Base-by-base conservation (phyloP, 2,888 invertebrate genomes). In the Lycaena phlaeas region DNA sequence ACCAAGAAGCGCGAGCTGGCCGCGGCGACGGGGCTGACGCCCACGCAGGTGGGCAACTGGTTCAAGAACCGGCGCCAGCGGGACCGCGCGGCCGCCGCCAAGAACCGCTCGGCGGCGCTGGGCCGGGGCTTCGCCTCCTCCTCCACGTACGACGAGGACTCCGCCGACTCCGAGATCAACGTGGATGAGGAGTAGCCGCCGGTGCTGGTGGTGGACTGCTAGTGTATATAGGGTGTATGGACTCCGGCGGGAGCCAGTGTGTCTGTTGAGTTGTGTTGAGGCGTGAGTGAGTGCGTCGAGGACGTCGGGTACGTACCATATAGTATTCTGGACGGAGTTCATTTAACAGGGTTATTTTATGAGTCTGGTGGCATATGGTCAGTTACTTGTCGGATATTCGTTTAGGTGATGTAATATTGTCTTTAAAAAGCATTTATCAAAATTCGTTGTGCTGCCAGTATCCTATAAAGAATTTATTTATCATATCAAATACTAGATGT, bases 31-130 rank as follows among this genome's bases (percentile, higher is more conserved):
- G 97, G 97, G 38, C 87, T 98, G 56, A 97, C 97, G 57, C 96
- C 96, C 46, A 98, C 97, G 52, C 97, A 96, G 87, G 90, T 90
- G 57, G 94, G 94, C 68, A 97, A 98, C 88, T 98, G 98, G 98
- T 98, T 98, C 88, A 98, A 98, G 86, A 98, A 98, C 87, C 89
- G 98, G 55, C 89, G 98, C 71, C 98, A 98, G 85, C 85, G 98
- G 49, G 98, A 98, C 75, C 88, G 98, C 56, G 96, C 96, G 11
- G 95, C 96, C 30, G 96, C 97, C 42, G 97, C 97, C 49, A 98
- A 98, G 88, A 98, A 98, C 87, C 93, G 97, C 92, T 97, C 87
- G 82, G 92, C 82, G 46, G 66, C 82, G 50, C 74, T 84, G 36
- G 84, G 84, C 41, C 68, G 84, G 43, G 84, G 85, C 37, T 84